phyloP scores from a whole-genome alignment of 2,113 vertebrate species.

The Scatophagus argus region DNA sequence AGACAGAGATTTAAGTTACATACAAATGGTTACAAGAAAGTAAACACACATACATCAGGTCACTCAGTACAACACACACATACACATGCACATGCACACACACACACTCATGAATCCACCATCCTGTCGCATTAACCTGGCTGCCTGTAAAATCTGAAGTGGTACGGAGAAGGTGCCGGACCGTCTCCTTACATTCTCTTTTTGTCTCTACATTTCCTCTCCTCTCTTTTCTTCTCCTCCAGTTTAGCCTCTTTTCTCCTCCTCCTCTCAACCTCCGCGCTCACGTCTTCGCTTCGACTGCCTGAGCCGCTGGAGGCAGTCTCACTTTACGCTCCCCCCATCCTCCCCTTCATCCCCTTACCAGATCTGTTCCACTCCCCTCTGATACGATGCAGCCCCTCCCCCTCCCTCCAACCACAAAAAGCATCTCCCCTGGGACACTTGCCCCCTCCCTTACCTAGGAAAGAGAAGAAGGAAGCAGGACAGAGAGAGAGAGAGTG shows the following conservation, averaged over 20 bases:
- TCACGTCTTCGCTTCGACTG: constrained; percentile 73
- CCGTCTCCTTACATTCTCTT: constrained; percentile 68
- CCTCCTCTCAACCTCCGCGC: constrained; percentile 46
- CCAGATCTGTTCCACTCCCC: constrained; percentile 58
- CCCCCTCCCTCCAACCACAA: constrained; percentile 68
- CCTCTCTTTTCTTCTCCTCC: constrained; percentile 51
- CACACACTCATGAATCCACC: constrained; percentile 37
- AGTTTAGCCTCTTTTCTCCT: constrained; percentile 48
- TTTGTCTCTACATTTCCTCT: constrained; percentile 49
- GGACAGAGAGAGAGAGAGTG: not conserved
- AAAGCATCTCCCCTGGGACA: constrained; percentile 74
- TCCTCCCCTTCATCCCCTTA: constrained; percentile 58
- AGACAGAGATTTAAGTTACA: constrained; percentile 22
- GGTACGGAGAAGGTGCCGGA: constrained; percentile 30
- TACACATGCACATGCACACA: constrained; percentile 29
- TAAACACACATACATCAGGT: constrained; percentile 12
- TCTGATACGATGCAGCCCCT: constrained; percentile 62
- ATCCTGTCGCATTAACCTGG: constrained; percentile 38
- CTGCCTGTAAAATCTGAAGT: constrained; percentile 41
- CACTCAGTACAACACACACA: constrained; percentile 31
- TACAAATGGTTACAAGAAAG: constrained; percentile 25
- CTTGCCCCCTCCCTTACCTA: constrained; percentile 67
- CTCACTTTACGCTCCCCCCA: constrained; percentile 71
- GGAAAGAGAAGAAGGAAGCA: constrained; percentile 21
- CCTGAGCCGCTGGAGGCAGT: constrained; percentile 76